These are phyloP conservation scores for Zapornia atra DNA, from an alignment of 2,113 vertebrate species.

Conservation along the genomic window DNA sequence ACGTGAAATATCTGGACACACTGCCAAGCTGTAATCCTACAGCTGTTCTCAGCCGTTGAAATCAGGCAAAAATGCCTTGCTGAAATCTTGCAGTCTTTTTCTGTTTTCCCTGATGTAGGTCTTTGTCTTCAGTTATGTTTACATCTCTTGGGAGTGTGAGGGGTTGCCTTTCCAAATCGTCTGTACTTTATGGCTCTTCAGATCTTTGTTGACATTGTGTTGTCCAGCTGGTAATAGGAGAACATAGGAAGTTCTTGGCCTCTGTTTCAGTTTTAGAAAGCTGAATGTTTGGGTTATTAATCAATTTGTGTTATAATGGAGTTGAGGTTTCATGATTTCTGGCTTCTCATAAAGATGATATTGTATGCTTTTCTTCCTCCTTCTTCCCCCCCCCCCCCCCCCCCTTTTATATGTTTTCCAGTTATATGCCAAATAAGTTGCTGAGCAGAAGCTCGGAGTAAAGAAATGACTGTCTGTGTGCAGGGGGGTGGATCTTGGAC, in stretches of 20 bases:
- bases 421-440: not conserved
- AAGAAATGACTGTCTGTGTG: not conserved
- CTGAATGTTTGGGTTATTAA: not conserved
- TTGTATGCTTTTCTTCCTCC: not conserved
- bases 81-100: not conserved
- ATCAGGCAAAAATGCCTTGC: not conserved
- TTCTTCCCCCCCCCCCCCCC: too few species aligned
- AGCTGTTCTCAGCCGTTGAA: not conserved
- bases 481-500: not conserved
- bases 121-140: conserved; percentile 6
- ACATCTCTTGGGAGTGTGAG: not conserved
- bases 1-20: not conserved
- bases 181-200: conserved; percentile 2
- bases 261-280: not conserved
- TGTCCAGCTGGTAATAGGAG: conserved; percentile 45
- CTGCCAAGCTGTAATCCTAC: not conserved
- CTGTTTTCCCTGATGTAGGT: not conserved
- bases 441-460: not conserved
- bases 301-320: not conserved
- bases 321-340: not conserved
- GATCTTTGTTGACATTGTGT: conserved; percentile 36
- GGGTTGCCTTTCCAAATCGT: not conserved
- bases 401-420: not conserved
- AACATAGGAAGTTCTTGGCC: not conserved
- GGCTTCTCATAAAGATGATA: not conserved